Percentiles rank a stretch among this genome's conserved stretches.
These are phyloP conservation scores for Clytia hemisphaerica DNA, from an alignment of 30 jellyfish, hydroid and myxozoan species.

Conservation along the genomic window DNA sequence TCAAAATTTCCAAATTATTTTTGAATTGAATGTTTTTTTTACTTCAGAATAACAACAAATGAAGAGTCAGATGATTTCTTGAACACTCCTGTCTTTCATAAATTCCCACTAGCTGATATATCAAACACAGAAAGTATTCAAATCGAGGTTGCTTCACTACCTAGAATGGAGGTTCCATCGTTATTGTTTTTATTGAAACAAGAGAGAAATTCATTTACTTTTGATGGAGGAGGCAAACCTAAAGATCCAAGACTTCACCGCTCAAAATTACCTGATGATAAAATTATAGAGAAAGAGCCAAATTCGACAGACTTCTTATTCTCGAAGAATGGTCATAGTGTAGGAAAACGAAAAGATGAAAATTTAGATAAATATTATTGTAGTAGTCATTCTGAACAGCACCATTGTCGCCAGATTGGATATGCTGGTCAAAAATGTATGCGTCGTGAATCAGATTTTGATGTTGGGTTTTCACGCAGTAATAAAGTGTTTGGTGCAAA, in stretches of 20 bases:
- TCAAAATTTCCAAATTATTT: conserved; percentile 36
- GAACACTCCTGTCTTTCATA: conserved; percentile 49
- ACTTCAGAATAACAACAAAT: conserved; percentile 6
- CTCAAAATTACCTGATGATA: neutral
- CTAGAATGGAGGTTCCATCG: conserved; percentile 44
- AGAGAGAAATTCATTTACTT: conserved; percentile 1
- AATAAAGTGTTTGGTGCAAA: too few relatives aligned
- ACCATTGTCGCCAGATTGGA: neutral
- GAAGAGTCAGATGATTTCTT: conserved; percentile 25
- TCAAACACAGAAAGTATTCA: conserved; percentile 41
- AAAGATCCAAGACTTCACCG: neutral
- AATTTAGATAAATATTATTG: conserved; percentile 22
- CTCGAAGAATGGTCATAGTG: neutral
- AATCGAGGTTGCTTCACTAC: conserved; percentile 51
- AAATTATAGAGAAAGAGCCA: neutral
- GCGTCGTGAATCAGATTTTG: conserved; percentile 7
- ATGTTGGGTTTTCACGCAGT: too few relatives aligned
- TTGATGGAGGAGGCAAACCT: neutral
- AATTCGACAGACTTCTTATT: neutral
- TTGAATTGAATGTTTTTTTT: neutral
- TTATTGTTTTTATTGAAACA: neutral
- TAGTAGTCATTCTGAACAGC: neutral
- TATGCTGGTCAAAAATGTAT: conserved; percentile 21
- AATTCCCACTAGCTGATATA: conserved; percentile 59
- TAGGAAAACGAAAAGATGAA: conserved; percentile 26